A percentile compares a stretch with the other conserved stretches of the same genome.
Conservation (phyloP, 2,888 invertebrate genomes). For the Drosophila anomelani region DNA sequence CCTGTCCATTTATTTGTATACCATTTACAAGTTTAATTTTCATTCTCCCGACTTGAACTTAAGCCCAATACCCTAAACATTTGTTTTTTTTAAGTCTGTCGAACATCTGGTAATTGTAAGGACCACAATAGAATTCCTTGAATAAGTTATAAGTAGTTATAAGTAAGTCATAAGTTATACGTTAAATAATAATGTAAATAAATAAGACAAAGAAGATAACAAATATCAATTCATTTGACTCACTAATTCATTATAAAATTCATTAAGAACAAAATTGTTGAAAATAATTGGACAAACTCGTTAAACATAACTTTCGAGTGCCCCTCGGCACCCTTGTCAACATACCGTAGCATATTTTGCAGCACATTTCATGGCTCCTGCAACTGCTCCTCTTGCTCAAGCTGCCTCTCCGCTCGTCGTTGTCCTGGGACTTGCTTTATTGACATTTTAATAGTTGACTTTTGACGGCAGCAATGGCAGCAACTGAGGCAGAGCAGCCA, state of each 20-base stretch:
- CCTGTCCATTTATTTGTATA: neutral
- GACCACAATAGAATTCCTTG: too few relatives aligned
- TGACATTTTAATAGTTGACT: slow-evolving; percentile 77
- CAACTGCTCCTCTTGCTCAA: neutral
- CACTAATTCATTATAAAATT: neutral
- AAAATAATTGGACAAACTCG: neutral
- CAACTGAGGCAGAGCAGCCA: slow-evolving; percentile 12
- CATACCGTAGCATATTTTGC: slow-evolving; percentile 56
- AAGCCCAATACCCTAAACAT: neutral
- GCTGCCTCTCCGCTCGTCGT: slow-evolving; percentile 4
- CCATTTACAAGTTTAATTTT: neutral
- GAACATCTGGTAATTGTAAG: too few relatives aligned
- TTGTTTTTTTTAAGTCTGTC: too few relatives aligned
- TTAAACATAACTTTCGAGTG: neutral
- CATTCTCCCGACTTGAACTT: neutral
- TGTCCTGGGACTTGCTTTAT: slow-evolving; percentile 67
- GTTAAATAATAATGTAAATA: neutral
- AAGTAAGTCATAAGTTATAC: neutral
- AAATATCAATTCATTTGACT: neutral
- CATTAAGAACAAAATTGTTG: neutral
- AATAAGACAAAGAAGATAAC: too few relatives aligned
- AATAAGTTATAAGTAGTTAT: neutral
- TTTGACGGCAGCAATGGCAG: slow-evolving; percentile 58
- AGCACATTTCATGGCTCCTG: slow-evolving; percentile 48
- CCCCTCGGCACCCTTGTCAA: slow-evolving; percentile 27